Evolutionary conservation across 2,113 vertebrate species (phyloP), one percentile per base, ranked within the genome.

Genomic region (Phaethornis superciliosus): DNA sequence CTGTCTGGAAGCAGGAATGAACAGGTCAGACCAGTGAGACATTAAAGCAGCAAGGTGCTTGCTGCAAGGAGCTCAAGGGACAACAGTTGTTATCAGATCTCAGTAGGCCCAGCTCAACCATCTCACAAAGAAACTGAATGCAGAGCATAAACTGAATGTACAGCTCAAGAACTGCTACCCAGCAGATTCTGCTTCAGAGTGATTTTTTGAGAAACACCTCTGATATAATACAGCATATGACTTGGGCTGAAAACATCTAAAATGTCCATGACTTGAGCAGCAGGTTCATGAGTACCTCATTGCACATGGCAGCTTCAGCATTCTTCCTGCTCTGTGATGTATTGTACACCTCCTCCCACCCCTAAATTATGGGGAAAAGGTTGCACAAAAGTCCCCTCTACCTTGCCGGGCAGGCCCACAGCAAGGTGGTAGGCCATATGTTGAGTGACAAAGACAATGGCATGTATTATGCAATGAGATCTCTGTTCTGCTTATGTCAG

Each of bases 1-100:
- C 99, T 12, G 99, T 99, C 99, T 99, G 98, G 42, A 95, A 94
- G 77, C 56, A 96, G 52, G 71, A 96, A 97, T 78, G 54, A 65
- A 89, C 46, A 84, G 54, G 47, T 69, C 81, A 93, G 89, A 19
- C 16, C 46, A 58, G 30, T 7, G 60, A 32, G 16, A 42, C 65
- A 64, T 16, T 37, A 93, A 44, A 81, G 62, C 21, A 74, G 71
- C 27, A 67, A 88, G 42, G n/a, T 62, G 21, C 22, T 37, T 40
- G 52, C 67, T 63, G 37, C 71, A 80, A 35, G 62, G 44, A 79
- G 26, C 59, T 77, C 0, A 0, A 77, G 27, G 52, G 12, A 85
- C 23, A n/a, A 17, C 69, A 59, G 35, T 26, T 81, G 32, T 56
- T 70, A 60, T 80, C 63, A 47, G 42, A 84, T 51, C 23, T 90